A percentile compares a stretch with the other conserved stretches of the same genome.
Conservation (phyloP, 2,888 invertebrate species). For the Syrista parreyssii region DNA sequence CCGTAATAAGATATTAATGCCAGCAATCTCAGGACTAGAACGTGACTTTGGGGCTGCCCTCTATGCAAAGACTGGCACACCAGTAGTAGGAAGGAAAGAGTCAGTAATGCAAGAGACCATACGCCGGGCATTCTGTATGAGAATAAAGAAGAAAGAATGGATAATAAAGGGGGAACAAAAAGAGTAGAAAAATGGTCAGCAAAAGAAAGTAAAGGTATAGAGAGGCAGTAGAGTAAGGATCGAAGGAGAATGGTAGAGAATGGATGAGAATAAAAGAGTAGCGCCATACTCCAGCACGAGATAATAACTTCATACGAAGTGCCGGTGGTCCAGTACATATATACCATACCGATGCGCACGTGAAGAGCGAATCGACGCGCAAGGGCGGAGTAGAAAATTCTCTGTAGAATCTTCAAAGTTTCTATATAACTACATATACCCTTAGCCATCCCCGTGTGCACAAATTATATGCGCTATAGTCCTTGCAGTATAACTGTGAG, state of each 20-base stretch:
- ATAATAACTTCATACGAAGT: constrained; percentile 44
- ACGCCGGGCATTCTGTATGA: too few species aligned
- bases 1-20: constrained; percentile 43
- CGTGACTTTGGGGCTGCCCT: constrained; percentile 37
- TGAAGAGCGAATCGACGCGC: constrained; percentile 19
- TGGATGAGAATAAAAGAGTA: neutral
- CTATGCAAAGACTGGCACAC: constrained; percentile 21
- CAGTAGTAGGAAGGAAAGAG: constrained; percentile 8
- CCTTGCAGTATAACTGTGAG: constrained; percentile 8
- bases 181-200: constrained; percentile 26
- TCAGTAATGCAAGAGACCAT: too few species aligned
- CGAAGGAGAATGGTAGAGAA: neutral
- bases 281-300: constrained; percentile 17
- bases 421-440: neutral
- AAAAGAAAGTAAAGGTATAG: constrained; percentile 23
- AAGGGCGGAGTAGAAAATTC: constrained; percentile 23
- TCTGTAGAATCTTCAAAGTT: constrained; percentile 7
- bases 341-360: constrained; percentile 11
- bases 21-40: constrained; percentile 29
- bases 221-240: constrained; percentile 10
- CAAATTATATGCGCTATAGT: neutral
- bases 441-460: neutral
- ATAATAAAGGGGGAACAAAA: constrained; percentile 1
- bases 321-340: constrained; percentile 37
- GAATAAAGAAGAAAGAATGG: too few species aligned